Percentiles rank a stretch among this genome's conserved stretches.
These are phyloP conservation scores for Eulemur albifrons DNA, from an alignment of 2,797 vertebrate species.

Conservation along the genomic window DNA sequence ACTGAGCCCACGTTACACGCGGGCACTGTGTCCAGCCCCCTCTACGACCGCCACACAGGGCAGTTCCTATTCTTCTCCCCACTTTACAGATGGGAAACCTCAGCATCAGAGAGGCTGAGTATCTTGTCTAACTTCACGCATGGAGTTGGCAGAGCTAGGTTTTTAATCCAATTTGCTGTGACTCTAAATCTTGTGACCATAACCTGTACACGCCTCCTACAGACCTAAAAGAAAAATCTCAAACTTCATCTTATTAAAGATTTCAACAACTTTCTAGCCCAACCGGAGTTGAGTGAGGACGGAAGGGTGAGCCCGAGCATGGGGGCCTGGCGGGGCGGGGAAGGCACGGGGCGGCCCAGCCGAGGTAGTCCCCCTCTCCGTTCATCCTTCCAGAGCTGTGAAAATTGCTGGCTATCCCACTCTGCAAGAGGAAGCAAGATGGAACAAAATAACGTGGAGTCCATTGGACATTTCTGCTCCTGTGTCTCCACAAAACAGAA, in stretches of 20 bases:
- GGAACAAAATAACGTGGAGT: background rate
- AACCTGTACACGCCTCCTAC: background rate
- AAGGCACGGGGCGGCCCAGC: rapidly evolving
- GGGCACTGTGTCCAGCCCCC: background rate
- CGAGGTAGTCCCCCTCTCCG: background rate
- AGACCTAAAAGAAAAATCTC: background rate
- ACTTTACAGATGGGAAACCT: background rate
- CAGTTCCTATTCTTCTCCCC: background rate
- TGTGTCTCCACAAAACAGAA: background rate
- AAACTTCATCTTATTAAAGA: background rate
- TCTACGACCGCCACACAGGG: background rate
- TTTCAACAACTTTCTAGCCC: background rate
- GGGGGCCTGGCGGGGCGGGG: too few species aligned
- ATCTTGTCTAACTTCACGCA: background rate
- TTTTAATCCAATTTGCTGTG: background rate
- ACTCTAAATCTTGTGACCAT: background rate
- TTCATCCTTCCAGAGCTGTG: background rate
- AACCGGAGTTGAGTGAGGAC: background rate
- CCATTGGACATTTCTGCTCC: background rate
- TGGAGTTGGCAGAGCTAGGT: background rate
- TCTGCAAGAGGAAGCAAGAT: background rate
- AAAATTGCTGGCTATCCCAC: background rate
- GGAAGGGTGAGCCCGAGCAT: background rate
- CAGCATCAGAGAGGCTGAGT: background rate
- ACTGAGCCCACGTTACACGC: rapidly evolving